Evolutionary conservation across 64 coral and sea anemone species (phyloP), one percentile per base, ranked within the genome.

Genomic region (Anthopleura sola): DNA sequence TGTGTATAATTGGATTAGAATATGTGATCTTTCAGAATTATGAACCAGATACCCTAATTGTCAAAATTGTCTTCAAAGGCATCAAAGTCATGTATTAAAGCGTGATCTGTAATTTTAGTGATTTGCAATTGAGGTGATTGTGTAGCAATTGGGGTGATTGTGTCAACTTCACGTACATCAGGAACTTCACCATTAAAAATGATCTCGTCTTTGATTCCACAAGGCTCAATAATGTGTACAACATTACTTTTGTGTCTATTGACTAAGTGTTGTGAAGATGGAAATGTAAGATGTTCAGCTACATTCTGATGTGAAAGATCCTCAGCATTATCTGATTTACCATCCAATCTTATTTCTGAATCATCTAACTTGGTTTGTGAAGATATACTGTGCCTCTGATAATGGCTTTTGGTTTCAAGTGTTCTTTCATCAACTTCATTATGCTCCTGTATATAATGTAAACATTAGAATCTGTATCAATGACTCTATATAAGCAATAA

Each of bases 51-150:
- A 53, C n/a, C 17, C 32, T 60, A 19, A 38, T 64, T 37, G 60
- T 84, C n/a, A 10, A 85, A 38, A 40, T 23, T 18, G 19, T 88
- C 78, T 48, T 38, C 87, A 15, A 89, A 75, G 11, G n/a, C 78
- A 75, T 83, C 87, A 83, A 89, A 89, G 19, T 89, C 79, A 83
- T 74, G 38, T 31, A 32, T 23, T 21, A 24, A 7, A 21, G 13
- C 33, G 28, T 71, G n/a, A 71, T 71, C 13, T 71, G 66, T 15
- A 15, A 71, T 32, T 33, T 64, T n/a, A 28, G 5, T 49, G 20
- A 38, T 46, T 14, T n/a, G 26, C 13, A 68, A 37, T 18, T 1
- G 68, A 86, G 84, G 29, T 31, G 23, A 28, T 24, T 48, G 38
- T 55, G 4, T 44, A 54, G 24, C 31, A 10, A 32, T 1, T 0